Percentiles rank a stretch among this genome's conserved stretches.
Conservation (phyloP, 2,797 vertebrate genomes). For the Peromyscus aztecus region DNA sequence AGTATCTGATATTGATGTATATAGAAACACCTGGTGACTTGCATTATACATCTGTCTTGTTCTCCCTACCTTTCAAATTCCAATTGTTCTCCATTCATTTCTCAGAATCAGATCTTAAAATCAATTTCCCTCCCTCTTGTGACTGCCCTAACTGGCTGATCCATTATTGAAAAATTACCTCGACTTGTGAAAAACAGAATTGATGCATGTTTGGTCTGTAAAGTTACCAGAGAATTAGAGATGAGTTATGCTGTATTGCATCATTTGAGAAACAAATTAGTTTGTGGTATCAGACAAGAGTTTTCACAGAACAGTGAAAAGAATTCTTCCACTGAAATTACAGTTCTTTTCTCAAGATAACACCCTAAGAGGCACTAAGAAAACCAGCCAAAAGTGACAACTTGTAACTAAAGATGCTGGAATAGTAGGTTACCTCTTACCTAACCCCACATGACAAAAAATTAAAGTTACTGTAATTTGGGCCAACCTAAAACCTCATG, state of each 20-base stretch:
- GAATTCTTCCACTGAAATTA: constrained; percentile 65
- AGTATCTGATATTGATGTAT: neutral
- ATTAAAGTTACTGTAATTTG: constrained; percentile 55
- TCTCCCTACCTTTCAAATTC: constrained; percentile 49
- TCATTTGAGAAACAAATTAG: constrained; percentile 66
- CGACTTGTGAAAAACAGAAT: constrained; percentile 58
- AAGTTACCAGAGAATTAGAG: constrained; percentile 60
- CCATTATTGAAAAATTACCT: constrained; percentile 74
- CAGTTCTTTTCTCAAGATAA: constrained; percentile 71
- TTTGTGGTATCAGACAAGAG: constrained; percentile 45
- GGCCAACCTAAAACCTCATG: neutral
- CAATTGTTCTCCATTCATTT: constrained; percentile 54
- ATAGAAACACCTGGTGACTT: neutral
- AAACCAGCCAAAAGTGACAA: constrained; percentile 68
- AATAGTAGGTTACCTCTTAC: constrained; percentile 16
- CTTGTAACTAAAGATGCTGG: constrained; percentile 56
- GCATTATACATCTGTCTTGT: neutral
- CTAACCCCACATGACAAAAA: neutral
- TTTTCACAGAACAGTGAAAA: constrained; percentile 44
- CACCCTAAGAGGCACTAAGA: constrained; percentile 56
- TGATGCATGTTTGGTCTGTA: neutral
- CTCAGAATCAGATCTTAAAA: constrained; percentile 71
- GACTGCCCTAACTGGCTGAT: constrained; percentile 17
- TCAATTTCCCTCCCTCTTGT: neutral
- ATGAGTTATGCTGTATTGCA: constrained; percentile 55